Conservation (phyloP, 1,140 invertebrate species). For the Bombus superbus region DNA sequence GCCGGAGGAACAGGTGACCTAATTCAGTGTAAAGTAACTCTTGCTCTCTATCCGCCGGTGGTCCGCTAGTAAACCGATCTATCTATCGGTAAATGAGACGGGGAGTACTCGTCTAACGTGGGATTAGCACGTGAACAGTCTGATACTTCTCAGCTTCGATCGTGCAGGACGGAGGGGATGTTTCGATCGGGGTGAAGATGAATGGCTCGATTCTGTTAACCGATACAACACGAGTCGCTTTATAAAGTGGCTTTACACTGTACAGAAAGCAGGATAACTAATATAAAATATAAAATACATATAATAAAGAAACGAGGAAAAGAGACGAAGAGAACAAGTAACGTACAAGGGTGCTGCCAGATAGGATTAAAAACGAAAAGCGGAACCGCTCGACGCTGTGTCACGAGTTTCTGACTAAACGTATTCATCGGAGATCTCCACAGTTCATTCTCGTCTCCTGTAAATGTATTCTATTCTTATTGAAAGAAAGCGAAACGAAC, state of each 20-base stretch:
- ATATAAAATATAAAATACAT: not conserved
- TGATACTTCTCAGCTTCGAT: constrained; percentile 9
- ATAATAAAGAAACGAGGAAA: not conserved
- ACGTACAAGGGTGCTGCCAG: not conserved
- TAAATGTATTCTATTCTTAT: constrained; percentile 18
- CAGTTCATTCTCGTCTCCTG: not conserved
- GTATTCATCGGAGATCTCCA: not conserved
- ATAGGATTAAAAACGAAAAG: not conserved
- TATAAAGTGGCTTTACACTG: too few species aligned
- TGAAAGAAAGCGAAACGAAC: not conserved
- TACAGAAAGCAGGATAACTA: not conserved
- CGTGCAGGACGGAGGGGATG: not conserved
- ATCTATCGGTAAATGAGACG: constrained; percentile 47
- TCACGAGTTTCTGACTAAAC: not conserved
- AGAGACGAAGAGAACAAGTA: not conserved
- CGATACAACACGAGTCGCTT: not conserved
- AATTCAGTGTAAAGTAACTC: constrained; percentile 41
- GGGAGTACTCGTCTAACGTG: constrained; percentile 29
- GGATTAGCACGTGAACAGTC: not conserved
- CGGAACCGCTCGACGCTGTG: not conserved
- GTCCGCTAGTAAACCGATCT: constrained; percentile 45
- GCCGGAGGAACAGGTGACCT: constrained; percentile 45
- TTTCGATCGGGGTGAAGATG: not conserved
- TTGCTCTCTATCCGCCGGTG: constrained; percentile 37
- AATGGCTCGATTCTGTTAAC: not conserved